Conservation (phyloP, 2,797 vertebrate species). For the Denticeps clupeoides region DNA sequence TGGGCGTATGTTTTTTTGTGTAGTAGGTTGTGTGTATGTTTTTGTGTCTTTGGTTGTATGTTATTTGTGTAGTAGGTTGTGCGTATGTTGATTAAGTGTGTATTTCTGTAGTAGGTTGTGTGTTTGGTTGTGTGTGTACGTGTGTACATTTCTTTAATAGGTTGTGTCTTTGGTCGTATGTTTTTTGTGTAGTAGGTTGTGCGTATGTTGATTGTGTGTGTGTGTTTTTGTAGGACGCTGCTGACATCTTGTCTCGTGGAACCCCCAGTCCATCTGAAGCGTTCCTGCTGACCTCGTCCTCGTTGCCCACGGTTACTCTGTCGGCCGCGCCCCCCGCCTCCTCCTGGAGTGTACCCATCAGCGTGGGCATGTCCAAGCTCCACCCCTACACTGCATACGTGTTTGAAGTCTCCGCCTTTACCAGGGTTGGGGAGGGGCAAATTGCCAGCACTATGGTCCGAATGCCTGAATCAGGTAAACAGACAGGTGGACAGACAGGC, state of each 20-base stretch:
- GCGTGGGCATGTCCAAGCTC: conserved; percentile 73
- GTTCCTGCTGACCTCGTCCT: conserved; percentile 44
- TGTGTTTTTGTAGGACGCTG: conserved; percentile 93
- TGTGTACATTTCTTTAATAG: background rate
- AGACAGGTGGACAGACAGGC: background rate
- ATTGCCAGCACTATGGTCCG: conserved; percentile 85
- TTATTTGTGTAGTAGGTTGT: background rate
- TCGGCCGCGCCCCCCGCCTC: conserved; percentile 61
- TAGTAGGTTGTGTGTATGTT: too few relatives aligned
- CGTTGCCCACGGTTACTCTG: conserved; percentile 46
- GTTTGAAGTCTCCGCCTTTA: conserved; percentile 92
- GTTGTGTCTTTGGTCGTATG: background rate
- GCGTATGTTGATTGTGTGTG: too few relatives aligned
- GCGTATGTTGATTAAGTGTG: background rate
- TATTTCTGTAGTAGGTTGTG: background rate
- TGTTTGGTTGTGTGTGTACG: background rate
- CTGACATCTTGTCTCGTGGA: conserved; percentile 81
- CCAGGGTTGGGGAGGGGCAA: conserved; percentile 83
- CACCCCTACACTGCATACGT: conserved; percentile 85
- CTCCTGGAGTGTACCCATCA: conserved; percentile 83
- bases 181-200: conserved; percentile 4
- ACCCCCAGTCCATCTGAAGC: conserved; percentile 75
- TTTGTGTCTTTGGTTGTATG: too few relatives aligned
- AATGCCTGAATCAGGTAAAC: conserved; percentile 84
- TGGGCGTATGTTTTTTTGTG: background rate